Base-by-base conservation (phyloP, 1,140 invertebrate genomes). In the Rhagoletis pomonella region DNA sequence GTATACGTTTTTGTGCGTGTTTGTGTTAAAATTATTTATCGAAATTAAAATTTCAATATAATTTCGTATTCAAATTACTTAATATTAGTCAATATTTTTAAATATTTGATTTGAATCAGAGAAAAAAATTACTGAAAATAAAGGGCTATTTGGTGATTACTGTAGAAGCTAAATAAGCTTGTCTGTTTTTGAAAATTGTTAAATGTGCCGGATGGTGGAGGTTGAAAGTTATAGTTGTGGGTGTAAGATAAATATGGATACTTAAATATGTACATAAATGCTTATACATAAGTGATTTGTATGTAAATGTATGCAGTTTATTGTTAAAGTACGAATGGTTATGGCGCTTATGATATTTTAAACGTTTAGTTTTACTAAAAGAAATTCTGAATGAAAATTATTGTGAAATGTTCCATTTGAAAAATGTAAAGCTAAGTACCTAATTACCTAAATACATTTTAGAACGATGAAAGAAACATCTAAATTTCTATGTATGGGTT, bases 161-260 rank as follows among this genome's bases (percentile, higher is more conserved):
- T 67, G n/a, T 14, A 6, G 17, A 55, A 73, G 12, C 29, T 29
- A 29, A 47, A 55, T 9, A 12, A 29, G 6, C 55, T n/a, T 58
- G 50, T 58, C n/a, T 81, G 73, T 0, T 50, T 9, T 81, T 55
- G n/a, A 81, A 81, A 81, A 81, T 10, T 81, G 73, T 81, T 55
- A 81, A 81, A 0, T 55, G n/a, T 81, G 6, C 5, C 73, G 10
- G 14, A n/a, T 81, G 47, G 47, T 19, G 73, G 47, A 81, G 19
- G n/a, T 50, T 55, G 17, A 9, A 29, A 55, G n/a, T 12, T 19
- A 17, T 55, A n/a, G 17, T 81, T 55, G 44, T 81, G 73, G 73
- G 47, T 81, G 73, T 81, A 81, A 55, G 19, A 55, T 81, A 69
- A 39, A 29, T 14, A 47, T 69, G 39, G 4, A 62, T 5, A 14